Percentiles rank a stretch among this genome's conserved stretches.
phyloP scores from a whole-genome alignment of 35 echinoderm and acorn worm species.

The Ophiothrix spiculata region DNA sequence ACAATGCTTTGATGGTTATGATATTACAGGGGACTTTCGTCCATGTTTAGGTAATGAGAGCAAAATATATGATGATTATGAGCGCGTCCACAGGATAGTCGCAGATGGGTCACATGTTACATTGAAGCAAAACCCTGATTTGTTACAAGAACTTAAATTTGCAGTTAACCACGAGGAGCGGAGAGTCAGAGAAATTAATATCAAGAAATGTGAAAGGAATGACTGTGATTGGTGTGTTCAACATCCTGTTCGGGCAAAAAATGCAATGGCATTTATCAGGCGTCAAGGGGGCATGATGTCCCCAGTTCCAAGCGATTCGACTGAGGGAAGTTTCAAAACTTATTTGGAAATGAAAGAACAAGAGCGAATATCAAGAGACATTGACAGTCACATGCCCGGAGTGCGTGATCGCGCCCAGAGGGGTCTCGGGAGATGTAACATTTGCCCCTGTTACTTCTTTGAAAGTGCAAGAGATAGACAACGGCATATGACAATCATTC shows the following conservation, averaged over 20 bases:
- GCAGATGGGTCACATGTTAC: not conserved
- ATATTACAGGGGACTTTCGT: not conserved
- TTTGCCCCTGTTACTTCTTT: slow-evolving; percentile 1
- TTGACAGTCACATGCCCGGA: not conserved
- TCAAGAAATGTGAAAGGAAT: not conserved
- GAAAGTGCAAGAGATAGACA: not conserved
- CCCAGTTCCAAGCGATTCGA: not conserved
- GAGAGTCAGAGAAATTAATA: not conserved
- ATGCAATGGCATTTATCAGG: slow-evolving; percentile 11
- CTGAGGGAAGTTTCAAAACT: slow-evolving; percentile 6
- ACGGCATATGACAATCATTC: slow-evolving; percentile 2
- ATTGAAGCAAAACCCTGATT: not conserved
- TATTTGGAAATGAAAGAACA: not conserved
- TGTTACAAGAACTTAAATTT: not conserved
- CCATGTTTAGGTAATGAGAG: not conserved
- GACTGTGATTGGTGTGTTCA: slow-evolving; percentile 8
- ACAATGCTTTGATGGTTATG: slow-evolving; percentile 15
- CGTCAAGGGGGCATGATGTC: not conserved
- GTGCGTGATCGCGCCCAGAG: not conserved
- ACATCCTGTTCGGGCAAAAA: not conserved
- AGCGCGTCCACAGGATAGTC: not conserved
- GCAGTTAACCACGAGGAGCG: not conserved
- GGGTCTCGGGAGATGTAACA: not conserved
- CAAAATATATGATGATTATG: not conserved
- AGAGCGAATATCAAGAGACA: not conserved